phyloP scores from a whole-genome alignment of 2,888 invertebrate species.

The Lepidochrysops patricia region DNA sequence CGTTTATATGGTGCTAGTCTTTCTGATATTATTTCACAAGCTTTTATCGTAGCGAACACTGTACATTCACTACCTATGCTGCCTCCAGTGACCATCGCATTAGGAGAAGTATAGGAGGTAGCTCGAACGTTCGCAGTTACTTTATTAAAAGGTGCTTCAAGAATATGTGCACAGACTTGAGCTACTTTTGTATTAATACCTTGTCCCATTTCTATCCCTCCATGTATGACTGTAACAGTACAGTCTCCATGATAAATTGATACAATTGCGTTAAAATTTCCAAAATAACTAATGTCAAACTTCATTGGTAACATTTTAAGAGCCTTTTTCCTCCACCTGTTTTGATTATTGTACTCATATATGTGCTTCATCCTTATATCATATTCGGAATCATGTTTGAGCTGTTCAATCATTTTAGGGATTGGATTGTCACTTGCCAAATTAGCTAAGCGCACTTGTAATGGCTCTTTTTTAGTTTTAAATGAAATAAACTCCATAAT shows the following conservation, averaged over 20 bases:
- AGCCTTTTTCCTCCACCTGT: constrained; percentile 85
- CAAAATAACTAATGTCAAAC: constrained; percentile 72
- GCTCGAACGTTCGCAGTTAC: constrained; percentile 76
- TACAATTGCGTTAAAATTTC: constrained; percentile 74
- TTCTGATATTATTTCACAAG: constrained; percentile 76
- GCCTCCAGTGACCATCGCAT: constrained; percentile 77
- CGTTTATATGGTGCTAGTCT: constrained; percentile 76
- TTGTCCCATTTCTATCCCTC: constrained; percentile 84
- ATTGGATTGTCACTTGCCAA: constrained; percentile 61
- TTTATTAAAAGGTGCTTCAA: constrained; percentile 79
- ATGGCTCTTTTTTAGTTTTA: constrained; percentile 69
- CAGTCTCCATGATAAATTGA: constrained; percentile 81
- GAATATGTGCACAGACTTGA: constrained; percentile 82
- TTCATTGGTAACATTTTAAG: constrained; percentile 79
- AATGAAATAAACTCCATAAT: constrained; percentile 80
- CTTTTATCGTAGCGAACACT: constrained; percentile 72
- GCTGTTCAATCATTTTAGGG: constrained; percentile 65
- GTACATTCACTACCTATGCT: constrained; percentile 80
- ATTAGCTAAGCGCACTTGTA: constrained; percentile 72
- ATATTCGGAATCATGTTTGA: constrained; percentile 69
- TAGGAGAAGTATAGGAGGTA: constrained; percentile 75
- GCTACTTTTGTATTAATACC: constrained; percentile 86
- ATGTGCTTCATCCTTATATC: constrained; percentile 57
- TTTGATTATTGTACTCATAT: constrained; percentile 71
- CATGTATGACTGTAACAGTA: constrained; percentile 79